phyloP scores from a whole-genome alignment of 2,113 vertebrate genomes.

The Phrynosoma blainvillii region DNA sequence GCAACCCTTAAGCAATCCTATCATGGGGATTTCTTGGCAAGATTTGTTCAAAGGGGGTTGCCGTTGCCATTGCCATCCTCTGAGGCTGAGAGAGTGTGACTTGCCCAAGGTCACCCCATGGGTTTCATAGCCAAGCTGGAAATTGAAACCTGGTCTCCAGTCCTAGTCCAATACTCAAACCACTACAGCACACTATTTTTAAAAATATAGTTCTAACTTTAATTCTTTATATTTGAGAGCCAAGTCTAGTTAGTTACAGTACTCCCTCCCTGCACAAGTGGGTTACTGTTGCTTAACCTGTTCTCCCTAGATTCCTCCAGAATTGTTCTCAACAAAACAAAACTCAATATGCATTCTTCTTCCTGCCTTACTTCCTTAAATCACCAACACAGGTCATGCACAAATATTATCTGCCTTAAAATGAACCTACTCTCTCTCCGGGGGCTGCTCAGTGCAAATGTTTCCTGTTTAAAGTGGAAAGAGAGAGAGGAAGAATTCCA shows the following conservation, averaged over 20 bases:
- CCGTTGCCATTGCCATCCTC: too few species aligned
- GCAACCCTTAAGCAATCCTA: too few species aligned
- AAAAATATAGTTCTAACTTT: too few species aligned
- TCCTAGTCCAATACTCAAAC: too few species aligned
- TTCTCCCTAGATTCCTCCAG: conserved; percentile 62
- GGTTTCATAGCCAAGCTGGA: not conserved
- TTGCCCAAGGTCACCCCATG: too few species aligned
- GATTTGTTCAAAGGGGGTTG: too few species aligned
- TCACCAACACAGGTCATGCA: conserved; percentile 77
- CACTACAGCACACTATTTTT: too few species aligned
- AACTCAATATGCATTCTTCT: conserved; percentile 72
- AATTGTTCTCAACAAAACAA: conserved; percentile 72
- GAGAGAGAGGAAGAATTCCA: conserved; percentile 81
- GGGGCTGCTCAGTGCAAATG: conserved; percentile 80
- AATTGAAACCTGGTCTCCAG: not conserved
- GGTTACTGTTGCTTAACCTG: conserved; percentile 53
- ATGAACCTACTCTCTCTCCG: conserved; percentile 75
- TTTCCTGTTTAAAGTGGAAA: conserved; percentile 85
- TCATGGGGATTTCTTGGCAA: too few species aligned
- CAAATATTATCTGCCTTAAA: conserved; percentile 83
- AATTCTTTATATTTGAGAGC: too few species aligned
- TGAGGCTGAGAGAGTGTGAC: too few species aligned
- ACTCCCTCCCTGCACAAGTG: conserved; percentile 2
- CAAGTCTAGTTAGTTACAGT: too few species aligned
- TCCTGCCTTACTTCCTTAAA: conserved; percentile 72